Evolutionary conservation across 2,888 invertebrate species (phyloP), one percentile per base, ranked within the genome.

Genomic region (Scaptodrosophila latifasciaeformis): DNA sequence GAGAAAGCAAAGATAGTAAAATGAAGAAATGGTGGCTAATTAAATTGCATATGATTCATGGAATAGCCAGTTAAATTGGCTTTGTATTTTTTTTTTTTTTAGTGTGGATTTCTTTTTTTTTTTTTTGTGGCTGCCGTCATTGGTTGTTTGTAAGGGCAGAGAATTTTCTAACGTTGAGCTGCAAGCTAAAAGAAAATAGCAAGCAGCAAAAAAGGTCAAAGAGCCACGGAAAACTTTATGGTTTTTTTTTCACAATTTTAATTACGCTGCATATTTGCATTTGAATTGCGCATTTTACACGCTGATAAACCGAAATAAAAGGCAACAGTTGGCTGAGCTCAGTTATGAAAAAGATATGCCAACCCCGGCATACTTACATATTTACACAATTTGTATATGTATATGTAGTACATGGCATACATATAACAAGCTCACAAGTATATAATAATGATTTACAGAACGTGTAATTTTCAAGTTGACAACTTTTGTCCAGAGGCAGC

Each of bases 391-490:
- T 35, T 24, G 6, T 18, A 29, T 17, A 24, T 43, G 30, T 34
- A 17, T 15, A 24, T 31, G 35, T 31, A n/a, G n/a, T n/a, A n/a
- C n/a, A n/a, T n/a, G n/a, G n/a, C n/a, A n/a, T n/a, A n/a, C n/a
- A n/a, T n/a, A n/a, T n/a, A n/a, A 27, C 27, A 27, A 27, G 27
- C 9, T 19, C 37, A 35, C 12, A 31, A 12, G 42, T 27, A 31
- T 49, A 31, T 12, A 30, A 51, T 59, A 62, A 71, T 62, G 78
- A 78, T 70, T 70, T 75, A 46, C 59, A 61, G 65, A 62, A 67
- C 59, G 65, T 77, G 65, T 74, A 74, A 74, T 75, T 79, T 81
- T 81, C 67, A 80, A 79, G 82, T 81, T 80, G 80, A 79, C 80
- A 78, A 79, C 74, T 65, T 78, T 75, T 75, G 72, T 81, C 53